Percentiles rank a stretch among this genome's conserved stretches.
phyloP scores from a whole-genome alignment of 2,797 vertebrate genomes.

The Sebastes minor region DNA sequence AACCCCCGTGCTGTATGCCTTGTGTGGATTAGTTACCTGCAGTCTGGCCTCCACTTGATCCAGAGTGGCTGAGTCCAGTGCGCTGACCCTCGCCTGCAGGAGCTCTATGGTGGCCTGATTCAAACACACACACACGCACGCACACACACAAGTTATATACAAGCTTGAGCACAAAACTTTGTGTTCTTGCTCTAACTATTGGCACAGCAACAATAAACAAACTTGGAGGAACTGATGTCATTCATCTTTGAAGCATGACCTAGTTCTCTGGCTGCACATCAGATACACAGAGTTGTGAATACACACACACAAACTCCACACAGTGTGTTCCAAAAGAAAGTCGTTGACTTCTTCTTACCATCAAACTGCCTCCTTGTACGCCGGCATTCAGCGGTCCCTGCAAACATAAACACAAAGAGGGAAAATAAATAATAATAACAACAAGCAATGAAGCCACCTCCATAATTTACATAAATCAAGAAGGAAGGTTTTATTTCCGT shows the following conservation, averaged over 20 bases:
- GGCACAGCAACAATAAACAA: conserved; percentile 27
- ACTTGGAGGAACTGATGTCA: conserved; percentile 39
- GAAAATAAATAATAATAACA: conserved; percentile 16
- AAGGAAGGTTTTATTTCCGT: conserved; percentile 13
- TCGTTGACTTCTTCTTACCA: conserved; percentile 80
- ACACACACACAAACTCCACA: conserved; percentile 10
- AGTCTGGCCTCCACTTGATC: conserved; percentile 95
- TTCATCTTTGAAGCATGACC: conserved; percentile 54
- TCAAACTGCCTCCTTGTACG: conserved; percentile 89
- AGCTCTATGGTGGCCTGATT: conserved; percentile 91
- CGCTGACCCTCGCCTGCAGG: conserved; percentile 91
- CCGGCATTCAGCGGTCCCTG: conserved; percentile 90
- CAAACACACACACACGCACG: background rate
- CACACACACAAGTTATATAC: background rate
- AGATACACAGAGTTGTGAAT: conserved; percentile 14
- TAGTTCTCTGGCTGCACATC: conserved; percentile 53
- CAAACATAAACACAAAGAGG: conserved; percentile 38
- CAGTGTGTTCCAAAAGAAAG: background rate
- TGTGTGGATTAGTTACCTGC: conserved; percentile 81
- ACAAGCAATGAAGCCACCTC: background rate
- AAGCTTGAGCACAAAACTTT: background rate
- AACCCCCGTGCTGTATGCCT: background rate
- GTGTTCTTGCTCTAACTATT: conserved; percentile 10
- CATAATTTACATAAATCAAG: conserved; percentile 25
- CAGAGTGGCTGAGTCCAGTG: conserved; percentile 89